Conservation (phyloP, 1,140 invertebrate species). For the Tetraneura akinire region DNA sequence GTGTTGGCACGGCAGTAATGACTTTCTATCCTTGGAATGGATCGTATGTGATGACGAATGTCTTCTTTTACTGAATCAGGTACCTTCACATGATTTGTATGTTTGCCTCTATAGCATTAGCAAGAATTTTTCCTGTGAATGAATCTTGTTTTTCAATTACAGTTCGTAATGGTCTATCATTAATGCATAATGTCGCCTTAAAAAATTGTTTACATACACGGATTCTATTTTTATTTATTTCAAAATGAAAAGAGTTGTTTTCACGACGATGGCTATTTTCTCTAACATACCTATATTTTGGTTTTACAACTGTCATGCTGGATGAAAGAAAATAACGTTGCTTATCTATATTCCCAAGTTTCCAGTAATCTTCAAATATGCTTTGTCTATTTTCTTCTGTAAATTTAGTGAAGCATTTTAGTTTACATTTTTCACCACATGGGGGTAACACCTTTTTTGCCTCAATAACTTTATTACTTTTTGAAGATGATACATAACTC, state of each 20-base stretch:
- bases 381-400: background rate
- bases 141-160: slow-evolving; percentile 30
- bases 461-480: too few relatives aligned
- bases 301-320: background rate
- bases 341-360: background rate
- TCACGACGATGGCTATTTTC: background rate
- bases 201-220: background rate
- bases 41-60: background rate
- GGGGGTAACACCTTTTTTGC: background rate
- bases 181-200: background rate
- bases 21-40: background rate
- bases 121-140: background rate
- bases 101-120: too few relatives aligned
- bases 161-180: slow-evolving; percentile 17
- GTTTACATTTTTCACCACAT: background rate
- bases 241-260: background rate
- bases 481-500: too few relatives aligned
- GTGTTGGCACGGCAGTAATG: background rate
- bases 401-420: background rate
- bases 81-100: background rate
- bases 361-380: background rate
- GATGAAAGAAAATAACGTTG: background rate
- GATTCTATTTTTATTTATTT: background rate
- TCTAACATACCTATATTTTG: background rate
- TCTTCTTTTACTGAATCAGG: background rate